These are phyloP conservation scores for Sialis lutaria DNA, from an alignment of 2,888 invertebrate species.

Conservation along the genomic window DNA sequence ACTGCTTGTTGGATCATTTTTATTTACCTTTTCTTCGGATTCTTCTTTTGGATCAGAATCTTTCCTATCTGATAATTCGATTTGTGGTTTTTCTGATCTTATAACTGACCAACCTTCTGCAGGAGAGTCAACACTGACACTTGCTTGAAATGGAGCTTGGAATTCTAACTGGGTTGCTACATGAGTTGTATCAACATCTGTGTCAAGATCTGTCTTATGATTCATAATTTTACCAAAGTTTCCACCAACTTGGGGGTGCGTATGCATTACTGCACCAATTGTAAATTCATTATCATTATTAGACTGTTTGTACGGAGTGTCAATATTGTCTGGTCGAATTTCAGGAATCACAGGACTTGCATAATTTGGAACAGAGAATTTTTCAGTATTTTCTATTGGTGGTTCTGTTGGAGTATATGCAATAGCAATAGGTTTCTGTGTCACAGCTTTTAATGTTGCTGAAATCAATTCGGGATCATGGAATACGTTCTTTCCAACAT, in stretches of 20 bases:
- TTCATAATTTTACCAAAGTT: constrained; percentile 6
- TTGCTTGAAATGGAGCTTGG: constrained; percentile 52
- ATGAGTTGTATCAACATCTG: constrained; percentile 13
- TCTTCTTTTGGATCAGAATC: constrained; percentile 13
- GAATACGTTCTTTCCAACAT: constrained; percentile 15
- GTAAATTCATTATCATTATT: constrained; percentile 6
- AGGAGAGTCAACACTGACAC: constrained; percentile 37
- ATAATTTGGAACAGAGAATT: constrained; percentile 23
- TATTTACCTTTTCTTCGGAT: constrained; percentile 18
- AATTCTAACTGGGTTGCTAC: constrained; percentile 35
- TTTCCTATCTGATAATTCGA: constrained; percentile 14
- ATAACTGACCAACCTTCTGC: constrained; percentile 47
- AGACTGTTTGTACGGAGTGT: background rate
- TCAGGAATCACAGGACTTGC: constrained; percentile 25
- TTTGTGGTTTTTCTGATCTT: constrained; percentile 12
- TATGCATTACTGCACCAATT: constrained; percentile 4
- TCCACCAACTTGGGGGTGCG: constrained; percentile 10
- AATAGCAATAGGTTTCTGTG: constrained; percentile 43
- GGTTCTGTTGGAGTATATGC: constrained; percentile 43
- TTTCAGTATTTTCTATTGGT: constrained; percentile 16
- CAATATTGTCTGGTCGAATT: constrained; percentile 23
- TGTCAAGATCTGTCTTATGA: constrained; percentile 10
- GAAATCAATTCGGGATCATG: constrained; percentile 19
- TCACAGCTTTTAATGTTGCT: constrained; percentile 23
- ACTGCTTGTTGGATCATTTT: constrained; percentile 21